Base-by-base conservation (phyloP, 2,113 vertebrate genomes). In the Xiphophorus couchianus region DNA sequence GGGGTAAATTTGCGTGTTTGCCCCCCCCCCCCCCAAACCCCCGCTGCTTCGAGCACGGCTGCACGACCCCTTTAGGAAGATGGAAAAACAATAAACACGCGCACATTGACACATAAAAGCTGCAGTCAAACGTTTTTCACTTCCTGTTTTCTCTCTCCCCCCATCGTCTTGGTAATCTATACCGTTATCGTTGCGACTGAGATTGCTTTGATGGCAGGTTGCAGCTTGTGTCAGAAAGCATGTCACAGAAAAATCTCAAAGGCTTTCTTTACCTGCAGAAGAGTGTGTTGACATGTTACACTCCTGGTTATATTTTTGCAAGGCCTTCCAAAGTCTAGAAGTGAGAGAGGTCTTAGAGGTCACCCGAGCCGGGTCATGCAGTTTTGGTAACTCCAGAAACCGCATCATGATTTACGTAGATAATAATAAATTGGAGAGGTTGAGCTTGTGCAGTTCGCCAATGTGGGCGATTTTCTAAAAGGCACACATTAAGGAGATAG, bases 131-230 rank as follows among this genome's bases (percentile, higher is more conserved):
- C 37, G 12, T 37, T 51, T 42, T 35, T 69, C 25, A 30, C 74
- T 81, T 81, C 67, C 62, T 76, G 72, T 64, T 76, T 66, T 28
- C 30, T 29, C 35, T 9, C 33, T 10, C 10, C 35, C 30, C n/a
- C 7, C 65, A 65, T 44, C 64, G 30, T 37, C 54, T 74, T 9
- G 44, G 63, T 71, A n/a, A 79, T 84, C 83, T 30, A 37, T 19
- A 2, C 30, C 28, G 37, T 17, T 71, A 69, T 75, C 66, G 27
- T 39, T 25, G 44, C 5, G 17, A 48, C 44, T 48, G 44, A 48
- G 44, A 64, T 62, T 44, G 60, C 12, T 74, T 39, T 65, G 37
- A 37, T 62, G 33, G n/a, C 80, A 19, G 42, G 87, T 75, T 73
- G 0, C 58, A 66, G 48, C 77, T 62, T 64, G 81, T 73, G 22